Evolutionary conservation across 2,797 vertebrate genomes (phyloP), one percentile per base, ranked within the genome.

Genomic region (Chaetophractus vellerosus): DNA sequence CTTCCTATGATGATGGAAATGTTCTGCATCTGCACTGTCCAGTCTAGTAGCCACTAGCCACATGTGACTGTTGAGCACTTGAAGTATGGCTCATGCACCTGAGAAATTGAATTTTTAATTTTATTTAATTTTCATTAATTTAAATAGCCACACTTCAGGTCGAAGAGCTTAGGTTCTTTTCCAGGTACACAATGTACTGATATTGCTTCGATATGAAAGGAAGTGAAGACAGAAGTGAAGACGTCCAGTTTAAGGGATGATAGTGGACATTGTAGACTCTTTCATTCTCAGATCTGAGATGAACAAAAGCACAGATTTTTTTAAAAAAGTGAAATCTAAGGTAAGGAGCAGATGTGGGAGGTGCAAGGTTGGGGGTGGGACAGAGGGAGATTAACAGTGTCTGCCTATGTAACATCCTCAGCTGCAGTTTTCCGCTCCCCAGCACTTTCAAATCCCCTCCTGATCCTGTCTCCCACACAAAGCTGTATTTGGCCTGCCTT

Each of bases 401-500:
- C 91, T 50, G 31, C 82, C 93, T 52, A 94, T 41, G 78, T 68
- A 48, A 94, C 61, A 33, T 94, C 95, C 93, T 31, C 61, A 90
- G 94, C 38, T 12, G 81, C 48, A 88, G 97, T 97, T 97, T 95
- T 96, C 97, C 12, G 2, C 1, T 48, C 24, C 61, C 61, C 18
- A 71, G 59, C 55, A 0, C 9, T 79, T 64, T 61, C 91, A 92
- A 68, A 92, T 80, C 2, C 92, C 81, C 41, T 79, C 92, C 91
- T 75, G 59, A 61, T 66, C 36, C 94, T 69, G 89, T 59, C 96
- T 95, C 79, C 94, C 96, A 52, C 92, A 94, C 96, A 68, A 96
- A 97, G 93, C 95, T 92, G 91, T 69, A 75, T 93, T 96, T 93
- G 31, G 38, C 90, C 87, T 52, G 95, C 95, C 96, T 83, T 93